Conservation (phyloP, 2,113 vertebrate species). For the Engraulis encrasicolus region DNA sequence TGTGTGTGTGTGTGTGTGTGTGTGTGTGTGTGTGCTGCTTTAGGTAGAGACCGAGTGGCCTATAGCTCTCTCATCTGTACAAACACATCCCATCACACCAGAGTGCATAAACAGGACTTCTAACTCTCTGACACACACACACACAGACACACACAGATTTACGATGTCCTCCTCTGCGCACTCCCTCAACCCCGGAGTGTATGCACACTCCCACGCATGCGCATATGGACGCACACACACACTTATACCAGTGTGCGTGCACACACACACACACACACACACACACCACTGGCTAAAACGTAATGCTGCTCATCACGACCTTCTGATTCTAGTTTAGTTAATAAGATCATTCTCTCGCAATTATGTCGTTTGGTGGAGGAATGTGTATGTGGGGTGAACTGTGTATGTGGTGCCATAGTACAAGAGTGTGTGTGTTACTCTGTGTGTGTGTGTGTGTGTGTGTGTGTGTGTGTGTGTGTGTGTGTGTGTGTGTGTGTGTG, state of each 20-base stretch:
- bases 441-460: no score
- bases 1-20: background rate
- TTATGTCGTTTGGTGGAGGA: constrained; percentile 63
- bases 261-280: constrained; percentile 27
- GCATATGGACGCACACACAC: background rate
- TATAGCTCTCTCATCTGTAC: constrained; percentile 2
- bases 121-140: background rate
- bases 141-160: background rate
- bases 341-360: constrained; percentile 54
- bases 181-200: background rate
- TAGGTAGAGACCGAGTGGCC: background rate
- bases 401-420: no score
- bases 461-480: no score
- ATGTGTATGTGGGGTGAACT: constrained; percentile 47
- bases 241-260: background rate
- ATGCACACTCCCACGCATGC: background rate
- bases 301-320: constrained; percentile 50
- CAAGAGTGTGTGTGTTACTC: no score
- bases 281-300: background rate
- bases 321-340: constrained; percentile 64
- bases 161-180: background rate
- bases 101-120: background rate
- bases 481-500: no score
- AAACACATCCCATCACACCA: background rate
- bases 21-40: background rate